Base-by-base conservation (phyloP, 2,113 vertebrate genomes). In the Phaetusa simplex region DNA sequence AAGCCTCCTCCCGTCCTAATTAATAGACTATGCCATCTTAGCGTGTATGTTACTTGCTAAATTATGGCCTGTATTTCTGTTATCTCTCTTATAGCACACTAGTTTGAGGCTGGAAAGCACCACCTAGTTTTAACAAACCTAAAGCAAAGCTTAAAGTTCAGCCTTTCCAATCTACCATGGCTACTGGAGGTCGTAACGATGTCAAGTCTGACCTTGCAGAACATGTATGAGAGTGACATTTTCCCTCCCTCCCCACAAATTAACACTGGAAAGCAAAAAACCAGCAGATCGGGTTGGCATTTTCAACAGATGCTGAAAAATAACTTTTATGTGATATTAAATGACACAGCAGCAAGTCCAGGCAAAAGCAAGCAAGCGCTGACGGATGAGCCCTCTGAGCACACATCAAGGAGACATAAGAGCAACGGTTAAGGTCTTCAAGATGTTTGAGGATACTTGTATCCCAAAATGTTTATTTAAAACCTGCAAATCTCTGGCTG, bases 111-210 rank as follows among this genome's bases (percentile, higher is more conserved):
- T 69, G 58, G 23, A 78, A 93, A 87, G 45, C 2, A 2, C 50
- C 69, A 87, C 13, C 8, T 17, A 52, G 34, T 53, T 69, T 81
- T 52, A 84, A 52, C 11, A 85, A 67, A 76, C 1, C 2, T 29
- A 79, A 85, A 93, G 76, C 56, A 92, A 94, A 88, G 74, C 52
- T 72, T 94, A 42, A 95, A 88, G 91, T 88, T 64, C 82, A 69
- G 21, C 19, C 42, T 65, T 42, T 71, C 70, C 70, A 52, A 86
- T 12, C 49, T 47, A 22, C 43, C 62, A 40, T 13, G 14, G 47
- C 50, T 64, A 20, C 0, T 11, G 18, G 32, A 76, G 21, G 29
- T n/a, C 0, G 0, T 27, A 58, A 74, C 2, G 9, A 59, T 42
- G 34, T 69, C 38, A 47, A 69, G 38, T 8, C 42, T 69, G 69